These are phyloP conservation scores for Phymanthus crucifer DNA, from an alignment of 92 coral and sea anemone genomes.

Conservation along the genomic window DNA sequence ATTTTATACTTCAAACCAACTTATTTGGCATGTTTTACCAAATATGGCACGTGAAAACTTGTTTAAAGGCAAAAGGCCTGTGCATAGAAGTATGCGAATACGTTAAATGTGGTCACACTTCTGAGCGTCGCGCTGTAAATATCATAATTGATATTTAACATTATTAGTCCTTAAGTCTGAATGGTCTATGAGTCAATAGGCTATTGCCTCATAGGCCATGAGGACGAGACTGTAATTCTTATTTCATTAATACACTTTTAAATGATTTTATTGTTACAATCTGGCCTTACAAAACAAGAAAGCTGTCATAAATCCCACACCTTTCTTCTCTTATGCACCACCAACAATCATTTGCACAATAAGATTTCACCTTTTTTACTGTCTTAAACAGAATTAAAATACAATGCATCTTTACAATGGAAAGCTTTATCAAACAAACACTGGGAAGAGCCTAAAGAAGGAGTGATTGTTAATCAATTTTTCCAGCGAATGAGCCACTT, in stretches of 20 bases:
- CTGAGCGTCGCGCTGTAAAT: no score
- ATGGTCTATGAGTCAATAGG: no score
- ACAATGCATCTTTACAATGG: slow-evolving; percentile 13
- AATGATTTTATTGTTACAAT: slow-evolving; percentile 15
- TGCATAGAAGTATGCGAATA: no score
- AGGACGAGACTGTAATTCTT: neutral
- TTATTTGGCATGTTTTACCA: no score
- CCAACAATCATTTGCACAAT: slow-evolving; percentile 24
- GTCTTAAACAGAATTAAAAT: slow-evolving; percentile 10
- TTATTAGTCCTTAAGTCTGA: no score
- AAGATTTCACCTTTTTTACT: neutral
- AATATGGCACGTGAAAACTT: no score
- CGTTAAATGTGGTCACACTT: no score
- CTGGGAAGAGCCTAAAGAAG: neutral
- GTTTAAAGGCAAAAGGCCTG: no score
- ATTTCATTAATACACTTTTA: neutral
- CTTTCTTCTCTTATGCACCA: slow-evolving; percentile 2
- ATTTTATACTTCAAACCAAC: no score
- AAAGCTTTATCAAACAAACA: neutral
- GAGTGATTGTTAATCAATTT: slow-evolving; percentile 44
- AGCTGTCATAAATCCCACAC: neutral
- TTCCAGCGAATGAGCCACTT: slow-evolving; percentile 87
- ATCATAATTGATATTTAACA: no score
- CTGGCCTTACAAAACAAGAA: slow-evolving; percentile 10
- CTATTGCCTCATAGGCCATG: no score